Evolutionary conservation across 2,888 invertebrate genomes (phyloP).

Genomic region (Phrixothrix hirtus): DNA sequence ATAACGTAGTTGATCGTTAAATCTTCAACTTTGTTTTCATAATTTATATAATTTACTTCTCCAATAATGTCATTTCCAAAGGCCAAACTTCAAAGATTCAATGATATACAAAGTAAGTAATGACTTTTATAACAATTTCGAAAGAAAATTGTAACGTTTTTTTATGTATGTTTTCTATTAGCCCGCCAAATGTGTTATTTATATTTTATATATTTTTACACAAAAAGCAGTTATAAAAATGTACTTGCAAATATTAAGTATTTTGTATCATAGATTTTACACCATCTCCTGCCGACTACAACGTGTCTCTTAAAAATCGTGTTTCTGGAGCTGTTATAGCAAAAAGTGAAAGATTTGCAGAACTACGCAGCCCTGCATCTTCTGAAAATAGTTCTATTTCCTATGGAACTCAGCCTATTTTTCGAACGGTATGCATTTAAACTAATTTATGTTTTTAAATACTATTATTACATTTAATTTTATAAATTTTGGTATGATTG

Average conservation of each 20-base stretch:
- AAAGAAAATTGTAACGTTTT: neutral
- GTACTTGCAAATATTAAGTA: neutral
- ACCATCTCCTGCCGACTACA: conserved; percentile 60
- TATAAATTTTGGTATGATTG: too few relatives aligned
- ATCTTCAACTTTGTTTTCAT: too few relatives aligned
- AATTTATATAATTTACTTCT: too few relatives aligned
- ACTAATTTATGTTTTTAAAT: neutral
- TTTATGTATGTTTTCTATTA: neutral
- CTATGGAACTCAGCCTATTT: conserved; percentile 45
- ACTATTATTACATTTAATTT: too few relatives aligned
- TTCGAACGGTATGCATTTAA: conserved; percentile 52
- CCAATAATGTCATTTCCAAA: conserved; percentile 62
- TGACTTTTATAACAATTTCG: neutral
- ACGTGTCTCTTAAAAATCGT: conserved; percentile 55
- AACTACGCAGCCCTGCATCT: conserved; percentile 51
- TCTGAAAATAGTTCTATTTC: conserved; percentile 39
- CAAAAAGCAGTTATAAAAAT: neutral
- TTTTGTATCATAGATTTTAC: conserved; percentile 51
- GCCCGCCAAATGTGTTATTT: neutral
- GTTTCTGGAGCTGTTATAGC: conserved; percentile 53
- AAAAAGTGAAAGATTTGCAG: conserved; percentile 51
- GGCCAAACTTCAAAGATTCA: conserved; percentile 62
- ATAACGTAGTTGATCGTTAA: too few relatives aligned
- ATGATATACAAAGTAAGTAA: conserved; percentile 59
- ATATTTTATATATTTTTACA: neutral